Evolutionary conservation across 2,797 vertebrate species (phyloP).

Genomic region (Garrulus glandarius): DNA sequence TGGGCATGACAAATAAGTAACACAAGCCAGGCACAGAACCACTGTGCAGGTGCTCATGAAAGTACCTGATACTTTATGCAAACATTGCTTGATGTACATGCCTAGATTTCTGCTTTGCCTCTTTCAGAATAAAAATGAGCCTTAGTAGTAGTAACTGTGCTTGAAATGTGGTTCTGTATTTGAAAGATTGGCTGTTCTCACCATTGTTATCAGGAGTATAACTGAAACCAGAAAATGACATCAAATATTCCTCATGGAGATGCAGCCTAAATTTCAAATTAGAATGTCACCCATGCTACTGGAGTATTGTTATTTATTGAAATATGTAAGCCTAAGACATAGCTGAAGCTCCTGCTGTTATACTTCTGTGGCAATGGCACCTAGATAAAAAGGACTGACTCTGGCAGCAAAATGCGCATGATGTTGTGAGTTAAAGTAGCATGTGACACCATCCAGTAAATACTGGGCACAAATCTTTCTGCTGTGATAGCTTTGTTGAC

Average conservation of each 20-base stretch:
- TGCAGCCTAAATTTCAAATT: background rate
- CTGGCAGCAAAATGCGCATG: constrained; percentile 31
- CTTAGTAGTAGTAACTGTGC: background rate
- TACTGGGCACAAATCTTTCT: constrained; percentile 45
- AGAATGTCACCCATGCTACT: background rate
- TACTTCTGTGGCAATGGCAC: constrained; percentile 2
- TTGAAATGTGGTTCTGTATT: background rate
- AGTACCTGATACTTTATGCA: background rate
- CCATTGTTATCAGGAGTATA: background rate
- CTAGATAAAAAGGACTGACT: constrained; percentile 32
- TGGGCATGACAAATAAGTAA: background rate
- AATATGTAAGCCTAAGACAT: background rate
- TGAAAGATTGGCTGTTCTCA: background rate
- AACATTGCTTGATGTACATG: background rate
- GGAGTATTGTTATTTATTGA: background rate
- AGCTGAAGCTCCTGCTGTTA: constrained; percentile 24
- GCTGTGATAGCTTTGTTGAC: constrained; percentile 26
- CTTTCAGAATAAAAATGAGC: background rate
- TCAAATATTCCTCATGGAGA: background rate
- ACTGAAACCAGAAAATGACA: background rate
- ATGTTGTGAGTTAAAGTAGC: constrained; percentile 36
- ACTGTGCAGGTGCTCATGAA: background rate
- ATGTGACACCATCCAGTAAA: constrained; percentile 39
- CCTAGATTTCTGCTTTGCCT: background rate
- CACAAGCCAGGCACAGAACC: background rate